Evolutionary conservation across 2,113 vertebrate genomes (phyloP).

Genomic region (Chlamydotis undulata): DNA sequence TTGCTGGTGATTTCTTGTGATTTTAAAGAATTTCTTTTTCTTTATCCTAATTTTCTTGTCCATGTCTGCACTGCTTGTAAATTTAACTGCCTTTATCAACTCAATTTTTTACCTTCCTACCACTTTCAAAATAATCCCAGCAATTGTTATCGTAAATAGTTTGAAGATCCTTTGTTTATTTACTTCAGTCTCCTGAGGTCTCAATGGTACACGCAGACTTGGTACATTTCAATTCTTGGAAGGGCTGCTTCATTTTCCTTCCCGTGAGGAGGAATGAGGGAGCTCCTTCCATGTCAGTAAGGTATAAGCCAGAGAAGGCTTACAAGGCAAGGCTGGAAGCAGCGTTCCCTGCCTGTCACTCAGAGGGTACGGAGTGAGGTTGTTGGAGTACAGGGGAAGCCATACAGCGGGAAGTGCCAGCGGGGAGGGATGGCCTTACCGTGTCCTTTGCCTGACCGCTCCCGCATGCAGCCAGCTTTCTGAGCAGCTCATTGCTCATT

Average conservation of each 20-base stretch:
- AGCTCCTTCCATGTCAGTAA: background rate
- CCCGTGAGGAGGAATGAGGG: background rate
- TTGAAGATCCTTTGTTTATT: background rate
- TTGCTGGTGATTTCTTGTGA: background rate
- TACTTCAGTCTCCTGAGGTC: background rate
- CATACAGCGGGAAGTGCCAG: background rate
- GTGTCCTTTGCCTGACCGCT: background rate
- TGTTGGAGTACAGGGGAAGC: background rate
- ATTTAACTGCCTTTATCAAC: background rate
- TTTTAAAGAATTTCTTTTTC: background rate
- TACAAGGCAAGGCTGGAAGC: background rate
- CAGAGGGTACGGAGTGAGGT: fast-evolving
- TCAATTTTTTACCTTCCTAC: background rate
- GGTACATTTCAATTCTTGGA: background rate
- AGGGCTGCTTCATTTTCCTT: background rate
- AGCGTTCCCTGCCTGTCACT: background rate
- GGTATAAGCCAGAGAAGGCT: background rate
- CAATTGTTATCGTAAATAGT: background rate
- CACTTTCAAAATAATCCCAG: background rate
- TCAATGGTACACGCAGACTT: background rate
- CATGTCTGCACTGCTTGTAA: background rate
- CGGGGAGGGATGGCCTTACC: background rate
- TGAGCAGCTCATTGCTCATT: background rate
- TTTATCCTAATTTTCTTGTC: slow-evolving; percentile 2
- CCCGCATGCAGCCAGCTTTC: background rate